Evolutionary conservation across 37 sponge, comb jelly and placozoan species (phyloP).

Genomic region (Ephydatia muelleri): DNA sequence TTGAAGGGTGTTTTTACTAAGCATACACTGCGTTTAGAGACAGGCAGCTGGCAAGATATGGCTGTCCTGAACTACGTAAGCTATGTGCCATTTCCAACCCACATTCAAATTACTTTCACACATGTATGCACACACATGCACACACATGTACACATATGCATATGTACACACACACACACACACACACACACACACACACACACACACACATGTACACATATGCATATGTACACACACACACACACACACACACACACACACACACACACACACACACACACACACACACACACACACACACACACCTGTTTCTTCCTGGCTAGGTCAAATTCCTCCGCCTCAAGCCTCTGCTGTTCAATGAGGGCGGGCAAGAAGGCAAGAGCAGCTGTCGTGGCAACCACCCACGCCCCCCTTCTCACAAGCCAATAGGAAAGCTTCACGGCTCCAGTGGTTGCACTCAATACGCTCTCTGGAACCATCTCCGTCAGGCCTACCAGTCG

Average conservation of each 20-base stretch:
- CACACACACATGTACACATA: background rate
- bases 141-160: no score
- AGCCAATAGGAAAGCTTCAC: conserved; percentile 45
- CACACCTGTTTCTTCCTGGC: conserved; percentile 78
- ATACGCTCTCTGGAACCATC: conserved; percentile 70
- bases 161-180: background rate
- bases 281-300: background rate
- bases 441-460: background rate
- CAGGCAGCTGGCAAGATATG: no score
- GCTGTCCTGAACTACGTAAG: no score
- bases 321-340: conserved; percentile 68
- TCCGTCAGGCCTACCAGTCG: conserved; percentile 73
- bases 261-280: background rate
- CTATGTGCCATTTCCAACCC: no score
- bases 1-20: no score
- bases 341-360: conserved; percentile 76
- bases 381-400: conserved; percentile 67
- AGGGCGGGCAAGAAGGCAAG: conserved; percentile 61
- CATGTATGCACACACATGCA: no score
- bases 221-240: background rate
- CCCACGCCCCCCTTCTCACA: conserved; percentile 67
- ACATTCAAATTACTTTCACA: no score
- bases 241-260: background rate
- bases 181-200: background rate
- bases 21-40: no score